phyloP scores from a whole-genome alignment of 35 echinoderm and acorn worm genomes.

The Apostichopus californicus region DNA sequence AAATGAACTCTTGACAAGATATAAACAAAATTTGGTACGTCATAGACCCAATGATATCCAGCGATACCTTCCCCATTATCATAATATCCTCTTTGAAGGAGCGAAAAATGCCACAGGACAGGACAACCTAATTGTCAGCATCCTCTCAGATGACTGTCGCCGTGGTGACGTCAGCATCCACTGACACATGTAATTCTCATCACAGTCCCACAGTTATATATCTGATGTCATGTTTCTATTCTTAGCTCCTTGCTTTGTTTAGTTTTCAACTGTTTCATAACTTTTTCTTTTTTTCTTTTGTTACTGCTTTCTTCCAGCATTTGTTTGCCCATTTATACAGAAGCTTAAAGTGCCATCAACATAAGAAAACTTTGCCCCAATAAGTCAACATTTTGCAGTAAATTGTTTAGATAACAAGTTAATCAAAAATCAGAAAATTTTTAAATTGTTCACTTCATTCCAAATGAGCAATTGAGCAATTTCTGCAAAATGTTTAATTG shows the following conservation, averaged over 20 bases:
- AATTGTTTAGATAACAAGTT: background rate
- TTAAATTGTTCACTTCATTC: background rate
- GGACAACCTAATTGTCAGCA: background rate
- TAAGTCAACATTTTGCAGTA: too few relatives aligned
- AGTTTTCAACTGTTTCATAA: too few relatives aligned
- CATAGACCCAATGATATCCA: too few relatives aligned
- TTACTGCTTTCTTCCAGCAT: too few relatives aligned
- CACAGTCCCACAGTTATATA: background rate
- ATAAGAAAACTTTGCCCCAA: too few relatives aligned
- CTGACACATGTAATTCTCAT: background rate
- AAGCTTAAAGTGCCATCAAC: too few relatives aligned
- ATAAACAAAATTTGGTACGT: too few relatives aligned
- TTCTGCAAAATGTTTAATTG: too few relatives aligned
- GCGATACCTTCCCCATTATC: too few relatives aligned
- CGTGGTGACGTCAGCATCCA: background rate
- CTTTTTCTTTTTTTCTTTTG: too few relatives aligned
- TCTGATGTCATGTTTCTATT: background rate
- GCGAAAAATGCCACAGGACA: background rate
- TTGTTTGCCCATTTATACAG: too few relatives aligned
- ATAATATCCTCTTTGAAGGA: background rate
- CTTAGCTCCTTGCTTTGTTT: background rate
- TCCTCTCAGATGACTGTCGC: background rate
- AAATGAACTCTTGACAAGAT: too few relatives aligned
- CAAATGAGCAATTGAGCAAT: background rate
- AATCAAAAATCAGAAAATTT: background rate